Evolutionary conservation across 1,140 invertebrate genomes (phyloP), one percentile per base, ranked within the genome.

Genomic region (Delia radicum): DNA sequence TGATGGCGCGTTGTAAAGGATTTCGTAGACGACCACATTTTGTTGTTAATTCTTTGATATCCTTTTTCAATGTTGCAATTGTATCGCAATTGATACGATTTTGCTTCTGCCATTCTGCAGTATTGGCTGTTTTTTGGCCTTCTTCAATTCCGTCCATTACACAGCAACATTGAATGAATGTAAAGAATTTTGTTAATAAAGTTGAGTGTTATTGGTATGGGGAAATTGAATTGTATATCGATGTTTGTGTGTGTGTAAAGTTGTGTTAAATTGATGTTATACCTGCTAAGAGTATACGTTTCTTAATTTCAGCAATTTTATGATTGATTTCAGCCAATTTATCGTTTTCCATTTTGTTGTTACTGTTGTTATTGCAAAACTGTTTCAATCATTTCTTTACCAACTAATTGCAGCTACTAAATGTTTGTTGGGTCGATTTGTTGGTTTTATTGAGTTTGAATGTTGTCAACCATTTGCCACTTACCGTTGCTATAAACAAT

Each of bases 221-320:
- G n/a, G n/a, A 21, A 26, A 55, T 24, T 27, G 31, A 13, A 13
- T 46, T 76, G 13, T 8, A 21, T n/a, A 63, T 46, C 48, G 24
- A n/a, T n/a, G n/a, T 10, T 42, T 26, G 55, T 18, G 4, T 18
- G 18, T 61, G 24, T 21, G 55, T 2, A 61, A 26, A 24, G 29
- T 12, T 27, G n/a, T 74, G 8, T 27, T 13, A 10, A 7, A 33
- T 26, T 0, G 81, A 81, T 87, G n/a, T n/a, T n/a, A n/a, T 81
- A 93, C 93, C 93, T 83, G 93, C 93, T 74, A 94, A 82, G 79
- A 94, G 91, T 81, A 94, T 94, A 81, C 93, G 93, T 85, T 94
- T 94, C 82, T 94, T 94, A 48, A 94, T 90, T 87, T 94, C 92
- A 80, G 91, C 88, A 82, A 94, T 94, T 87, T 93, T 91, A 77